A percentile compares a stretch with the other conserved stretches of the same genome.
Conservation (phyloP, 2,113 vertebrate species). For the Cairina moschata region DNA sequence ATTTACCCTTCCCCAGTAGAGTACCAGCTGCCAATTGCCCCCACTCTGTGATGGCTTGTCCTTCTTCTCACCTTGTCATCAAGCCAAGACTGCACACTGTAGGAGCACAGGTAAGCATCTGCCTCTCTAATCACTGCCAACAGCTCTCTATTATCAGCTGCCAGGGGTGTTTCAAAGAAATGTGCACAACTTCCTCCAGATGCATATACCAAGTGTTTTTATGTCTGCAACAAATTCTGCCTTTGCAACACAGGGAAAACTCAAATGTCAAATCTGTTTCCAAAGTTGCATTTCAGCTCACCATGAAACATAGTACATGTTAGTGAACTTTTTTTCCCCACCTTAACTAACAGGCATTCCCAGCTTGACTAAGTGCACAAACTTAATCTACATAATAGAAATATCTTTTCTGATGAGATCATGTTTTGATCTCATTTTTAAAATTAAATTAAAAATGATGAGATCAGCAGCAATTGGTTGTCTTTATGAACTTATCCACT, state of each 20-base stretch:
- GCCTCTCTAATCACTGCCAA: conserved; percentile 79
- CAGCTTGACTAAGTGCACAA: background rate
- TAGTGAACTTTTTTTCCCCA: background rate
- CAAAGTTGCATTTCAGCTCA: conserved; percentile 41
- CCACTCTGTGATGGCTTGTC: conserved; percentile 76
- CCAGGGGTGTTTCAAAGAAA: conserved; percentile 68
- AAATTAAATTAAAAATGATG: conserved; percentile 25
- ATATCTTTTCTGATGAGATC: background rate
- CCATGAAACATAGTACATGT: background rate
- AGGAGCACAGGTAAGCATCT: conserved; percentile 83
- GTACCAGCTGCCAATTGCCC: conserved; percentile 79
- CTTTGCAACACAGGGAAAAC: conserved; percentile 24
- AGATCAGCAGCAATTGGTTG: background rate
- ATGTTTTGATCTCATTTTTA: background rate
- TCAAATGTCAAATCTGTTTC: conserved; percentile 33
- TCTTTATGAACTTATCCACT: background rate
- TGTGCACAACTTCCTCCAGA: conserved; percentile 59
- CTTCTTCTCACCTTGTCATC: conserved; percentile 83
- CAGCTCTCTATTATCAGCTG: conserved; percentile 76
- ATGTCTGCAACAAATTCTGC: conserved; percentile 38
- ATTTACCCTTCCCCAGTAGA: conserved; percentile 76
- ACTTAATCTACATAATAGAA: conserved; percentile 11
- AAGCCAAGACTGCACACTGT: conserved; percentile 75
- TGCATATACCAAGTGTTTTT: conserved; percentile 31
- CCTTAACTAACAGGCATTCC: background rate